These are phyloP conservation scores for Phrynosoma blainvillii DNA, from an alignment of 2,113 vertebrate species.

Conservation along the genomic window DNA sequence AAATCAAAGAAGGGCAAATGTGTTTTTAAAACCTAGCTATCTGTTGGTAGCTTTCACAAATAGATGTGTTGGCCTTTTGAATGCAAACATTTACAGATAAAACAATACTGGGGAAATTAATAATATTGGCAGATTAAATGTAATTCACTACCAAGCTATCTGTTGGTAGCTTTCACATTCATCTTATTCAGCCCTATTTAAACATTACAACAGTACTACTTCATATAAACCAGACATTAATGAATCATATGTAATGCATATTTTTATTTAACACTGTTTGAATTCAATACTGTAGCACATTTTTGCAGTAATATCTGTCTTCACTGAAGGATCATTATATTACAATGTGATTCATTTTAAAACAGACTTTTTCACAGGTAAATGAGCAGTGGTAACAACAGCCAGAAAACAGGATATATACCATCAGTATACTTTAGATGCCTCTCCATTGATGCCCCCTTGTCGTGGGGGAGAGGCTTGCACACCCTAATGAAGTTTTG, in stretches of 20 bases:
- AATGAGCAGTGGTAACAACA: not conserved
- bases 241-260: not conserved
- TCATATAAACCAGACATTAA: not conserved
- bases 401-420: not conserved
- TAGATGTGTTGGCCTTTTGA: conserved; percentile 25
- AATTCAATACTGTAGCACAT: not conserved
- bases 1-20: conserved; percentile 31
- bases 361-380: not conserved
- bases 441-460: too few species aligned
- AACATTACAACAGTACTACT: not conserved
- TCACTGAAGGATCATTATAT: not conserved
- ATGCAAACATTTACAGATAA: conserved; percentile 16
- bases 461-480: too few species aligned
- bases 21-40: conserved; percentile 32
- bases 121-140: conserved; percentile 23
- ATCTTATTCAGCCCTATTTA: conserved; percentile 12
- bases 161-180: not conserved
- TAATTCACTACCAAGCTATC: not conserved
- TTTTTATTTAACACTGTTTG: not conserved
- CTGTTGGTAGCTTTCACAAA: conserved; percentile 10
- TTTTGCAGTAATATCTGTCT: not conserved
- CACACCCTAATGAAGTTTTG: too few species aligned
- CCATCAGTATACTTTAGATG: not conserved
- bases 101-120: conserved; percentile 24
- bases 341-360: not conserved